Base-by-base conservation (phyloP, 2,113 vertebrate species). In the Calyptomena viridis region DNA sequence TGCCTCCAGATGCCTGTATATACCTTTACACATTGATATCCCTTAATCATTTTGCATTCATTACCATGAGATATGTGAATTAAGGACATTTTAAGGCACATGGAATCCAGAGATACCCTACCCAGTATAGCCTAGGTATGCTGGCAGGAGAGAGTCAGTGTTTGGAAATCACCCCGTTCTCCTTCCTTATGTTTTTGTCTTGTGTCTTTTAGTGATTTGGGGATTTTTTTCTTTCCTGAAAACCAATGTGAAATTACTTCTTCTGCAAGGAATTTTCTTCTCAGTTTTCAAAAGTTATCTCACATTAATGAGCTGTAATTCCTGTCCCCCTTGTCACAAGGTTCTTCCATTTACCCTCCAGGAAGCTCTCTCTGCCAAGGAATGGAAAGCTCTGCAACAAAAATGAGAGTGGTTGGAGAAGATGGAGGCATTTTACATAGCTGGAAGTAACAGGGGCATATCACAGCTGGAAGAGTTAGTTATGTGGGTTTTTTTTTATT, bases 31-130 rank as follows among this genome's bases (percentile, higher is more conserved):
- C 3, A n/a, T 46, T 7, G 3, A 33, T 47, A 47, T 56, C 6
- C 20, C 14, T 69, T 47, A 37, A 42, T 37, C 19, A 49, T 10
- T 88, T 58, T 56, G 14, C 33, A 13, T 49, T 27, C 40, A 42
- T 64, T n/a, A 27, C 22, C 28, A n/a, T 22, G n/a, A 79, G 3
- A 8, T 19, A 47, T 39, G 55, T 13, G 1, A 1, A 8, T 0
- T 62, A 42, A 71, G 21, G 35, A 56, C 24, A 62, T 62, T 39
- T 58, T 52, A n/a, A 75, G 46, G 31, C 21, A 35, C 14, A 4
- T 1, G 3, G 66, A 50, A 60, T 49, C 37, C 39, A 86, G 27
- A 71, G 24, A 33, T 44, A 35, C 3, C 8, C 9, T 53, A 72
- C 46, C 11, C 25, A 62, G 17, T n/a, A 44, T 4, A 71, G 16